These are phyloP conservation scores for Leptopilina boulardi DNA, from an alignment of 1,140 invertebrate genomes.

Conservation along the genomic window DNA sequence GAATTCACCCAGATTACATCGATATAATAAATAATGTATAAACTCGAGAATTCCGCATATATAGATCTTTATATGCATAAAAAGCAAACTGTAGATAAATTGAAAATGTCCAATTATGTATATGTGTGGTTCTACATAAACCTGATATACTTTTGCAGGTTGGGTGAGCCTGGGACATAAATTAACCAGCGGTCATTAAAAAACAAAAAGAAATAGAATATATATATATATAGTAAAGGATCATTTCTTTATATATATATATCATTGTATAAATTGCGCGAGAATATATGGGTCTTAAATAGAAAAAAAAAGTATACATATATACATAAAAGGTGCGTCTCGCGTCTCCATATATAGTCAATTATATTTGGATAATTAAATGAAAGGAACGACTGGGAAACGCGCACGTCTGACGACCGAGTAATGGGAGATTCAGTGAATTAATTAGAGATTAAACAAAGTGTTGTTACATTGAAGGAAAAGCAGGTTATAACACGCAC, in stretches of 20 bases:
- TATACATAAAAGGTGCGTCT: not conserved
- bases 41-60: slow-evolving; percentile 3
- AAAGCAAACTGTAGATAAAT: slow-evolving; percentile 8
- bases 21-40: slow-evolving; percentile 24
- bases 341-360: no score
- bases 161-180: slow-evolving; percentile 25
- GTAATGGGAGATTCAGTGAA: slow-evolving; percentile 32
- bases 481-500: slow-evolving; percentile 31
- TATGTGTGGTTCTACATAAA: not conserved
- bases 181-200: slow-evolving; percentile 6
- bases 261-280: not conserved
- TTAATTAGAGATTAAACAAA: slow-evolving; percentile 33
- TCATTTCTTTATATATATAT: not conserved
- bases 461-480: slow-evolving; percentile 28
- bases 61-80: slow-evolving; percentile 7
- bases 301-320: not conserved
- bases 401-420: slow-evolving; percentile 23
- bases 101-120: slow-evolving; percentile 22
- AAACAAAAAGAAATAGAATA: not conserved
- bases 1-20: slow-evolving; percentile 10
- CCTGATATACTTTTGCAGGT: slow-evolving; percentile 18
- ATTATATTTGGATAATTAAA: slow-evolving; percentile 34
- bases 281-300: not conserved
- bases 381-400: slow-evolving; percentile 3
- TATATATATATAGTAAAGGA: not conserved